These are phyloP conservation scores for Carcinoscorpius rotundicauda DNA, from an alignment of 1,140 invertebrate species.

Conservation along the genomic window DNA sequence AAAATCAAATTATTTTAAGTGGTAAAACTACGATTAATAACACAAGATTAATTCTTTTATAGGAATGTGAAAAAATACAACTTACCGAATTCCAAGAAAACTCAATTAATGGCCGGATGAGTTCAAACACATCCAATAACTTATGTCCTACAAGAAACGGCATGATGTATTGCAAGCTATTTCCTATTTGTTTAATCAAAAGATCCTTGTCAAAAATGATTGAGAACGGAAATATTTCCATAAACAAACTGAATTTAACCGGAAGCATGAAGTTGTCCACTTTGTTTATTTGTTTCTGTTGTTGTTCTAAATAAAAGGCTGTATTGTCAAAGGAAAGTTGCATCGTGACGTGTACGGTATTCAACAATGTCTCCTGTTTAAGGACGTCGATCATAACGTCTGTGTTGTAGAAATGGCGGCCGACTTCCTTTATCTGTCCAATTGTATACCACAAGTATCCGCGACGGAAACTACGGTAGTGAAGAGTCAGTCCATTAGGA, in stretches of 20 bases:
- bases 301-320: conserved; percentile 39
- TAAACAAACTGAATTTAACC: conserved; percentile 65
- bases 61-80: no score
- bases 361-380: conserved; percentile 68
- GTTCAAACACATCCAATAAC: conserved; percentile 78
- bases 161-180: conserved; percentile 58
- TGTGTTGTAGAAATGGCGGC: conserved; percentile 80
- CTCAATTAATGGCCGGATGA: conserved; percentile 78
- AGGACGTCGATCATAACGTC: conserved; percentile 83
- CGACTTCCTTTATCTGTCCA: conserved; percentile 81
- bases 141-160: conserved; percentile 30
- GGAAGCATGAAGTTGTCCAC: conserved; percentile 42
- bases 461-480: conserved; percentile 80
- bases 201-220: conserved; percentile 91
- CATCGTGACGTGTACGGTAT: conserved; percentile 88
- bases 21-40: background rate
- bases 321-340: conserved; percentile 88
- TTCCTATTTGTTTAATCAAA: conserved; percentile 76
- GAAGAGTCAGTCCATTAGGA: conserved; percentile 67
- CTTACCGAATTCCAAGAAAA: conserved; percentile 89
- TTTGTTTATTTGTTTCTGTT: conserved; percentile 21
- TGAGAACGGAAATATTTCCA: conserved; percentile 96
- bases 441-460: conserved; percentile 94
- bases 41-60: background rate
- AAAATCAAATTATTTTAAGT: no score